Conservation (phyloP, 2,888 invertebrate species). For the Melipona beecheii region DNA sequence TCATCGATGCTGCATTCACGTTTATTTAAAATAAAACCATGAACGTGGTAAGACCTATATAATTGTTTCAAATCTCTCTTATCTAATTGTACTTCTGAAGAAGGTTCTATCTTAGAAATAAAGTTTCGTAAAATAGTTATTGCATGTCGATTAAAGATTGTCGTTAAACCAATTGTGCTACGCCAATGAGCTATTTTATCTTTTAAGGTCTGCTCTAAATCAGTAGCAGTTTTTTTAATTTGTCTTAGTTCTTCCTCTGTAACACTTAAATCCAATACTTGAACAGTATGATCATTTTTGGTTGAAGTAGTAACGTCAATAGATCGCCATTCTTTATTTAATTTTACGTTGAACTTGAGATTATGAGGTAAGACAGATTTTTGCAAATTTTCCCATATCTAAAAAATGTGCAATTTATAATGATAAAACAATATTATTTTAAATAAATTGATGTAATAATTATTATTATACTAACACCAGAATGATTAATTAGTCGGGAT, state of each 20-base stretch:
- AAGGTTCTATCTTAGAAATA: conserved; percentile 68
- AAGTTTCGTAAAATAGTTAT: conserved; percentile 75
- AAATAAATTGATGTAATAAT: neutral
- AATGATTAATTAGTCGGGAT: conserved; percentile 79
- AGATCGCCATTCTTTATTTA: conserved; percentile 79
- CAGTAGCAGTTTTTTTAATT: conserved; percentile 61
- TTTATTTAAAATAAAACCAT: conserved; percentile 80
- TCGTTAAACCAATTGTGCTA: conserved; percentile 74
- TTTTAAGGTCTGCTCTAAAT: conserved; percentile 76
- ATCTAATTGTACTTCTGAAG: conserved; percentile 72
- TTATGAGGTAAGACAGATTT: conserved; percentile 75
- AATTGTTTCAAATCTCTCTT: conserved; percentile 79
- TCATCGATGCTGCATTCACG: conserved; percentile 74
- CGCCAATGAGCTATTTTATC: conserved; percentile 79
- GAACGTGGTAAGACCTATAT: conserved; percentile 80
- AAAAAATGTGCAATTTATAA: conserved; percentile 22
- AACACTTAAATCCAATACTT: conserved; percentile 73
- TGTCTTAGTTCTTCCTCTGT: conserved; percentile 65
- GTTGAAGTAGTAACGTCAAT: conserved; percentile 63
- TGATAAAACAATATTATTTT: neutral
- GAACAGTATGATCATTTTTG: conserved; percentile 67
- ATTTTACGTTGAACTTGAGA: conserved; percentile 77
- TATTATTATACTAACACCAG: conserved; percentile 75
- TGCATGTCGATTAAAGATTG: conserved; percentile 81
- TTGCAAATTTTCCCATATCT: conserved; percentile 82